A percentile compares a stretch with the other conserved stretches of the same genome.
Conservation (phyloP, 2,797 vertebrate genomes). For the Xiphophorus birchmanni region DNA sequence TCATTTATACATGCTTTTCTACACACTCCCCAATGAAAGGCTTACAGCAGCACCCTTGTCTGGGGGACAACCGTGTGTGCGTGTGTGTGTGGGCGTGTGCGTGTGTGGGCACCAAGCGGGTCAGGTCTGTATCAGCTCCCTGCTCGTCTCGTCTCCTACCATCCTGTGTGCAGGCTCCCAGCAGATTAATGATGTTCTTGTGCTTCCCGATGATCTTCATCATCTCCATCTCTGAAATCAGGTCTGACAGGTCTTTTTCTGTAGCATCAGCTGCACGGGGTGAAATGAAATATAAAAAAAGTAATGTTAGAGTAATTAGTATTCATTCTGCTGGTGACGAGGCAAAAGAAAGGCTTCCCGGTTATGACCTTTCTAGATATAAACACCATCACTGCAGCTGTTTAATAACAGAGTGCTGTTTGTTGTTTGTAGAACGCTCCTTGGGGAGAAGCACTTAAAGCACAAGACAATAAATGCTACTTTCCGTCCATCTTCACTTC, state of each 20-base stretch:
- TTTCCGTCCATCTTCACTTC: conserved; percentile 46
- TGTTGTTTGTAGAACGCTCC: conserved; percentile 33
- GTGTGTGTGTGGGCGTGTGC: too few species aligned
- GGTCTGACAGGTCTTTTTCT: conserved; percentile 93
- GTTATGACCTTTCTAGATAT: conserved; percentile 25
- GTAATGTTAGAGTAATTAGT: conserved; percentile 42
- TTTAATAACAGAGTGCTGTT: conserved; percentile 9
- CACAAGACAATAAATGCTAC: conserved; percentile 54
- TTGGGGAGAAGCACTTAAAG: conserved; percentile 48
- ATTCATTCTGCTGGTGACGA: conserved; percentile 26
- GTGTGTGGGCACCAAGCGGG: conserved; percentile 12
- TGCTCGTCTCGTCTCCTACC: conserved; percentile 74
- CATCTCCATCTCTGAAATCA: conserved; percentile 99
- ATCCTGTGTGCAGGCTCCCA: conserved; percentile 93
- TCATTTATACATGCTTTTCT: conserved; percentile 60
- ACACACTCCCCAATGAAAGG: conserved; percentile 34
- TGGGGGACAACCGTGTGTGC: conserved; percentile 21
- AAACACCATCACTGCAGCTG: conserved; percentile 26
- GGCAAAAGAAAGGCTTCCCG: background rate
- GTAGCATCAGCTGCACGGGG: conserved; percentile 87
- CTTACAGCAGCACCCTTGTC: conserved; percentile 32
- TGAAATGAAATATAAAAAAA: conserved; percentile 6
- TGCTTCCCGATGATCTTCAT: conserved; percentile 99
- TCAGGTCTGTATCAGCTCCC: conserved; percentile 29
- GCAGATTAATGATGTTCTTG: conserved; percentile 97